phyloP scores from a whole-genome alignment of 2,113 vertebrate species.

The Arizona elegans region DNA sequence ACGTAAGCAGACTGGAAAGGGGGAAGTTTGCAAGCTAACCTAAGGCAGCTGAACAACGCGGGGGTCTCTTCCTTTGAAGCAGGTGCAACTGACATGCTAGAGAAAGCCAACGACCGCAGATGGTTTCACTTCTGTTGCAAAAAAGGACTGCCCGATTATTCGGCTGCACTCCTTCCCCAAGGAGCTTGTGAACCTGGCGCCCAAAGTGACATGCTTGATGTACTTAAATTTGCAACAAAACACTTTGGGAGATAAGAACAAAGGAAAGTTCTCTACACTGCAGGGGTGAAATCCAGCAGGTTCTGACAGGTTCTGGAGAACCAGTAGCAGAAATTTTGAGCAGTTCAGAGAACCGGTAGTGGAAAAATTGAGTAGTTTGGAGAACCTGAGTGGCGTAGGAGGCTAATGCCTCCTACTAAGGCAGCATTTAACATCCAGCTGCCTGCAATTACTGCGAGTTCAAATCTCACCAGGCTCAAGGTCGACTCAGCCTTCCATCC shows the following conservation, averaged over 20 bases:
- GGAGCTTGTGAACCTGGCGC: not conserved
- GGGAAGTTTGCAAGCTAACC: not conserved
- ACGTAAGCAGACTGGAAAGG: not conserved
- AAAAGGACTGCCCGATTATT: not conserved
- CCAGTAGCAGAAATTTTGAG: no score
- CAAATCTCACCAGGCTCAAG: no score
- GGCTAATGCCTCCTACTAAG: no score
- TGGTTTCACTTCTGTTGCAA: constrained; percentile 8
- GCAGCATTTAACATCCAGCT: no score
- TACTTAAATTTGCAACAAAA: not conserved
- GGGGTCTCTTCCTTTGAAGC: not conserved
- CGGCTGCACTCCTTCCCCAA: not conserved
- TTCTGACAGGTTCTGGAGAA: no score
- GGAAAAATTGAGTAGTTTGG: no score
- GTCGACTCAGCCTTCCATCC: no score
- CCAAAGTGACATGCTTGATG: not conserved
- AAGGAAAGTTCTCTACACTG: not conserved
- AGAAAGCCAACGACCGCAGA: not conserved
- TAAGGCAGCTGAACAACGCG: no score
- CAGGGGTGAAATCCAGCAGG: no score
- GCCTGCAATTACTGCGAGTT: no score
- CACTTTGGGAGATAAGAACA: not conserved
- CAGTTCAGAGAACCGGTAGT: no score
- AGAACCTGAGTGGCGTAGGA: no score
- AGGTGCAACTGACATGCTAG: not conserved